phyloP scores from a whole-genome alignment of 1,140 invertebrate species.

The Drosophila chauvacae region DNA sequence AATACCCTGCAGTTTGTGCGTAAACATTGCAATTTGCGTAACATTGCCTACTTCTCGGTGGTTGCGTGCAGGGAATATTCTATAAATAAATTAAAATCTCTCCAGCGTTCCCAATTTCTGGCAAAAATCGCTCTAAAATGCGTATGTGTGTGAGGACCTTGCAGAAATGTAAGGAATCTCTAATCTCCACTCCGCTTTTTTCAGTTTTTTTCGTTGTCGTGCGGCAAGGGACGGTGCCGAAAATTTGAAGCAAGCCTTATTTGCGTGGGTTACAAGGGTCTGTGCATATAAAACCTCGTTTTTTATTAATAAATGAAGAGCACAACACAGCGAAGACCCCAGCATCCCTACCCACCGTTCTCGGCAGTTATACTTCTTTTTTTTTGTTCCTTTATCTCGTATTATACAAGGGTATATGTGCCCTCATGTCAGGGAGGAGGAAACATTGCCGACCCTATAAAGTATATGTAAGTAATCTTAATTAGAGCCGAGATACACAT shows the following conservation, averaged over 20 bases:
- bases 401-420: conserved; percentile 8
- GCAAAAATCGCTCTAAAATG: conserved; percentile 4
- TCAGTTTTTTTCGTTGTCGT: not conserved
- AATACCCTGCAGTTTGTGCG: conserved; percentile 7
- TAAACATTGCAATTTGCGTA: conserved; percentile 20
- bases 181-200: conserved; percentile 11
- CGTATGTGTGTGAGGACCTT: not conserved
- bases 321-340: conserved; percentile 5
- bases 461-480: conserved; percentile 1
- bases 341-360: not conserved
- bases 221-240: not conserved
- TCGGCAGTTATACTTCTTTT: conserved; percentile 3
- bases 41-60: conserved; percentile 9
- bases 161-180: conserved; percentile 8
- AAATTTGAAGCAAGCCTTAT: conserved; percentile 16
- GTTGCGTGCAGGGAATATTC: conserved; percentile 19
- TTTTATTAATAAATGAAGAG: conserved; percentile 23
- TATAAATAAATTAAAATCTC: conserved; percentile 18
- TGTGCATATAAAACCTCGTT: conserved; percentile 20
- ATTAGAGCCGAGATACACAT: conserved; percentile 4
- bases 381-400: not conserved
- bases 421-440: not conserved
- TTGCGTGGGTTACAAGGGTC: conserved; percentile 19
- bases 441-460: conserved; percentile 13
- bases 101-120: not conserved